Evolutionary conservation across 2,113 vertebrate species (phyloP), one percentile per base, ranked within the genome.

Genomic region (Hippolais icterina): DNA sequence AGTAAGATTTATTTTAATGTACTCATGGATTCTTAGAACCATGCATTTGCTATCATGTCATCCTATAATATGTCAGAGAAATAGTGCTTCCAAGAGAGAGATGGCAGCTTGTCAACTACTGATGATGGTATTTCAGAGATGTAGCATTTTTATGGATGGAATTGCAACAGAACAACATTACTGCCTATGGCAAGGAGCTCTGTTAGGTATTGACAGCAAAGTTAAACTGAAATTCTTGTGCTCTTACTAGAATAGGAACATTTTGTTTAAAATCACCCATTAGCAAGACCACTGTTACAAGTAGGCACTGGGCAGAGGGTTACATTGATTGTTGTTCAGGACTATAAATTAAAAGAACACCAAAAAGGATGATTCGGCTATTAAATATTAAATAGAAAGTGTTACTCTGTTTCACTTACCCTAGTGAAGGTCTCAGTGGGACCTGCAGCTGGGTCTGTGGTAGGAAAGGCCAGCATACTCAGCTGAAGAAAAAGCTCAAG

Each of bases 1-100:
- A 16, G 65, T 65, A 83, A 94, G 75, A 69, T 86, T 90, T 93
- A 76, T 94, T 88, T 88, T 83, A 59, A 90, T 70, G 42, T 86
- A 47, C 64, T 86, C 4, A 1, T 39, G 76, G 37, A 57, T 90
- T 70, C 90, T 77, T 77, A 69, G 68, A 88, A 50, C 25, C 59
- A 90, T 54, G 63, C 9, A 63, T 70, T 95, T 92, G 27, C 39
- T 90, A 57, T 63, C 39, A 10, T 68, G 21, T 81, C 81, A 76
- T 77, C 47, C 86, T 88, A 22, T 63, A 94, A 65, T n/a, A 27
- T 77, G 66, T 77, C 86, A 95, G 54, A 74, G 54, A 80, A 66
- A 39, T 53, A 89, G 83, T 52, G 42, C 27, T 85, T 80, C 54
- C 39, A 79, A 41, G 42, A 77, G 83, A 68, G 79, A 83, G 50